phyloP scores from a whole-genome alignment of 2,113 vertebrate species.

The Harpagus bidentatus region DNA sequence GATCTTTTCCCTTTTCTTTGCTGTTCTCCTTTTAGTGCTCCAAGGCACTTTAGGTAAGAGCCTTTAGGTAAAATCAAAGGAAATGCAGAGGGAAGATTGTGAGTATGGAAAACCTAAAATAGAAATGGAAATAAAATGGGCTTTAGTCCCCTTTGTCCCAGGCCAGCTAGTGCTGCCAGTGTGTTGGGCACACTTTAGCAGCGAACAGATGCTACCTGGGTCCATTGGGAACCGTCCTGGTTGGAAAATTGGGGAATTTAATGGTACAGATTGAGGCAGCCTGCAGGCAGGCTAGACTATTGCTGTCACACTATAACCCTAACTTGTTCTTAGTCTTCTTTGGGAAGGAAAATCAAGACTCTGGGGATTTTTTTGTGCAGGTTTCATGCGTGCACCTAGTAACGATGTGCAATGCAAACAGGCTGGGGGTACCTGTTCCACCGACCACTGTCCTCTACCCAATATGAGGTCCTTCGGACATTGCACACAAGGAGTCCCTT shows the following conservation, averaged over 20 bases:
- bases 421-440: constrained; percentile 12
- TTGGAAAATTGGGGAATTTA: not conserved
- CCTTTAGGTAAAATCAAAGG: not conserved
- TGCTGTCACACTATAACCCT: not conserved
- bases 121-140: not conserved
- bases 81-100: not conserved
- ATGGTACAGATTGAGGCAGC: not conserved
- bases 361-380: not conserved
- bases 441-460: not conserved
- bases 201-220: not conserved
- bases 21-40: not conserved
- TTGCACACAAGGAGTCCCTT: constrained; percentile 9
- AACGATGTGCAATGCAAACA: not conserved
- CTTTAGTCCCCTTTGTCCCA: not conserved
- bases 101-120: not conserved
- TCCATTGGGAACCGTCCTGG: not conserved
- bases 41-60: constrained; percentile 3
- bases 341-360: not conserved
- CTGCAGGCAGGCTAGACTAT: too few relatives aligned
- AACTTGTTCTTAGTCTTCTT: not conserved
- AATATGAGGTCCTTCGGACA: not conserved
- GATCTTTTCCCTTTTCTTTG: not conserved
- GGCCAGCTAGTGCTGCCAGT: accelerated
- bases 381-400: constrained; percentile 46
- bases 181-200: not conserved